These are phyloP conservation scores for Gibbula magus DNA, from an alignment of 2,888 invertebrate species.

Conservation along the genomic window DNA sequence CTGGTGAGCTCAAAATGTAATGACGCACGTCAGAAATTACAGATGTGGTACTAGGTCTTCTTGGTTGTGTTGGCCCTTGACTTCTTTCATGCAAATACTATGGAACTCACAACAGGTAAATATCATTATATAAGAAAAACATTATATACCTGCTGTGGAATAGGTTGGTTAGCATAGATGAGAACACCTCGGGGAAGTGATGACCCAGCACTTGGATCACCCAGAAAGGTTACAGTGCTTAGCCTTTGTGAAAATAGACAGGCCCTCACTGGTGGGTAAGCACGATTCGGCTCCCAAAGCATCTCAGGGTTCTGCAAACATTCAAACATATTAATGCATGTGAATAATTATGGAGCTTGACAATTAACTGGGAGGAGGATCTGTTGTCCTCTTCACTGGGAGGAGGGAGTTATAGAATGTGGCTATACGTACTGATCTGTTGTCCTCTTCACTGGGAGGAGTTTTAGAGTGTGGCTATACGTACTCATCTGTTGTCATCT, in stretches of 20 bases:
- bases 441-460: slow-evolving; percentile 68
- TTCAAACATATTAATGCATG: too few relatives aligned
- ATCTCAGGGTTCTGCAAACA: slow-evolving; percentile 53
- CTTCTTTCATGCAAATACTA: too few relatives aligned
- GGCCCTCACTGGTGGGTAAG: slow-evolving; percentile 72
- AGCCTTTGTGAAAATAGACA: slow-evolving; percentile 72
- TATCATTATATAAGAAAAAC: not conserved
- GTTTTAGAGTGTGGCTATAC: slow-evolving; percentile 37
- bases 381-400: too few relatives aligned
- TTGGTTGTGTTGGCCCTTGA: too few relatives aligned
- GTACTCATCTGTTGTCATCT: slow-evolving; percentile 61
- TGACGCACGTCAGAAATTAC: too few relatives aligned
- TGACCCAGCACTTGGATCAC: slow-evolving; percentile 72
- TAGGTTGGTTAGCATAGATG: slow-evolving; percentile 72
- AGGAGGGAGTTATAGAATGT: too few relatives aligned
- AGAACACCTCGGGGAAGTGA: slow-evolving; percentile 74
- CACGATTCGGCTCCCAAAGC: slow-evolving; percentile 69
- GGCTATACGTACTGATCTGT: slow-evolving; percentile 52
- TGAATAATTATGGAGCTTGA: too few relatives aligned
- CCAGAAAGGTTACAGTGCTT: slow-evolving; percentile 72
- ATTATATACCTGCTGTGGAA: slow-evolving; percentile 68
- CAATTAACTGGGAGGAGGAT: too few relatives aligned
- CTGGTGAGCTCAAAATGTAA: too few relatives aligned
- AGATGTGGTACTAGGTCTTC: too few relatives aligned
- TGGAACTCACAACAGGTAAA: not conserved